These are phyloP conservation scores for Andrena flavipes DNA, from an alignment of 2,888 invertebrate species.

Conservation along the genomic window DNA sequence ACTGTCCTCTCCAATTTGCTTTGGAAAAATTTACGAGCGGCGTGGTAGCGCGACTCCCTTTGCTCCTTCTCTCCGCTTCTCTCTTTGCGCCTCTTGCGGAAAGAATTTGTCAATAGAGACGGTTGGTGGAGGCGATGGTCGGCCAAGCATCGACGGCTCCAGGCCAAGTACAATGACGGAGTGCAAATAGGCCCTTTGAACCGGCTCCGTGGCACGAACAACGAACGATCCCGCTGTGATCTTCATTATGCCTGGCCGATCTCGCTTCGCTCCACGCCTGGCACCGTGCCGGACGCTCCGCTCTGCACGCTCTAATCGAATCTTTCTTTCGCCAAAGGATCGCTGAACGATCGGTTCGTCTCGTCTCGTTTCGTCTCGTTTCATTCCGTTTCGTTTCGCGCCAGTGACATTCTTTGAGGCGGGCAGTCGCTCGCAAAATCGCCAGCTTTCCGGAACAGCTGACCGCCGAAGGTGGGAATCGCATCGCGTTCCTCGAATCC, in stretches of 20 bases:
- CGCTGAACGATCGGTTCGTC: slow-evolving; percentile 29
- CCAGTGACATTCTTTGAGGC: slow-evolving; percentile 16
- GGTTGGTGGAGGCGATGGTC: slow-evolving; percentile 43
- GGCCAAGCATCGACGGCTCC: slow-evolving; percentile 50
- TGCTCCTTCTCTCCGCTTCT: slow-evolving; percentile 21
- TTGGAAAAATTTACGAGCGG: slow-evolving; percentile 66
- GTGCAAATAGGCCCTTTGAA: slow-evolving; percentile 69
- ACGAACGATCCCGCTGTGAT: slow-evolving; percentile 69
- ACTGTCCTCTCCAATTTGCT: slow-evolving; percentile 62
- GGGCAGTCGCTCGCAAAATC: slow-evolving; percentile 10
- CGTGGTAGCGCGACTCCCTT: slow-evolving; percentile 34
- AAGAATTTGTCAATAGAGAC: slow-evolving; percentile 70
- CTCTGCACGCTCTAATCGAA: slow-evolving; percentile 54
- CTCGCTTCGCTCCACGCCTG: slow-evolving; percentile 15
- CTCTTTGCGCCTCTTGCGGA: slow-evolving; percentile 54
- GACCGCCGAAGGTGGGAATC: background rate
- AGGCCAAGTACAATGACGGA: slow-evolving; percentile 63
- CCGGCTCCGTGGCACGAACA: slow-evolving; percentile 52
- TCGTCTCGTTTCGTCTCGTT: background rate
- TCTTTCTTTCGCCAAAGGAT: slow-evolving; percentile 46
- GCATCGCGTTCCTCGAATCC: slow-evolving; percentile 9
- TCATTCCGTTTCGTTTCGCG: slow-evolving; percentile 12
- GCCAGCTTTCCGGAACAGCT: slow-evolving; percentile 13
- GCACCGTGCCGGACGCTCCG: slow-evolving; percentile 42
- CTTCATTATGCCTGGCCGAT: slow-evolving; percentile 66